Evolutionary conservation across 2,888 invertebrate genomes (phyloP).

Genomic region (Caenorhabditis becei): DNA sequence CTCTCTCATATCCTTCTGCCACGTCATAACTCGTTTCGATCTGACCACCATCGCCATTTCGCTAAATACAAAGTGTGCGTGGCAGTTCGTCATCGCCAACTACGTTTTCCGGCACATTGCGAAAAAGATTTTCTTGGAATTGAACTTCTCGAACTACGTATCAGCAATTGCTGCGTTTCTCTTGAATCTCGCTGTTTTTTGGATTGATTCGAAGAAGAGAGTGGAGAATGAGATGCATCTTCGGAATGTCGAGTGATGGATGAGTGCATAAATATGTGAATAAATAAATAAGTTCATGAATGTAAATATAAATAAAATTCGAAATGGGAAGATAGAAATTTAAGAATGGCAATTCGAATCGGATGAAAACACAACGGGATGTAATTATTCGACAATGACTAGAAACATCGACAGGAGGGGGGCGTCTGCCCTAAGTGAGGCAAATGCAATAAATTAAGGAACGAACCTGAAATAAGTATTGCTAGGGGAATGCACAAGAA

Average conservation of each 20-base stretch:
- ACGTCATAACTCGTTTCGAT: conserved; percentile 46
- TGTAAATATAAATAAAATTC: conserved; percentile 30
- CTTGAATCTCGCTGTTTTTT: conserved; percentile 29
- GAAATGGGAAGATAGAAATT: conserved; percentile 10
- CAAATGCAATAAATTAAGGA: conserved; percentile 47
- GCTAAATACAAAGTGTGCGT: conserved; percentile 33
- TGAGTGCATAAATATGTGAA: no score
- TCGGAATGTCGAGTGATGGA: not conserved
- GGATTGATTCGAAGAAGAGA: conserved; percentile 31
- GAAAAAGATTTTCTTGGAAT: conserved; percentile 28
- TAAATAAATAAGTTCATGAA: conserved; percentile 2
- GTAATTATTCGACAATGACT: conserved; percentile 32
- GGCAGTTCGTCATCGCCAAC: conserved; percentile 48
- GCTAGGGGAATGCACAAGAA: conserved; percentile 44
- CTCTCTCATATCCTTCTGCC: conserved; percentile 40
- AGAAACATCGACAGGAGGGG: conserved; percentile 25
- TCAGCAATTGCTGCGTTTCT: conserved; percentile 18
- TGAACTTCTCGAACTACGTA: conserved; percentile 19
- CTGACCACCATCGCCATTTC: conserved; percentile 30
- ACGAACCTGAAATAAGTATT: conserved; percentile 35
- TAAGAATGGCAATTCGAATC: conserved; percentile 43
- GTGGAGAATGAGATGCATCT: not conserved
- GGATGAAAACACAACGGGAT: conserved; percentile 14
- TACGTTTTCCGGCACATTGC: conserved; percentile 47
- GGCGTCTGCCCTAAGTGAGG: conserved; percentile 18